A percentile compares a stretch with the other conserved stretches of the same genome.
Evolutionary conservation across 2,113 vertebrate species (phyloP).

Genomic region (Lonchura striata): DNA sequence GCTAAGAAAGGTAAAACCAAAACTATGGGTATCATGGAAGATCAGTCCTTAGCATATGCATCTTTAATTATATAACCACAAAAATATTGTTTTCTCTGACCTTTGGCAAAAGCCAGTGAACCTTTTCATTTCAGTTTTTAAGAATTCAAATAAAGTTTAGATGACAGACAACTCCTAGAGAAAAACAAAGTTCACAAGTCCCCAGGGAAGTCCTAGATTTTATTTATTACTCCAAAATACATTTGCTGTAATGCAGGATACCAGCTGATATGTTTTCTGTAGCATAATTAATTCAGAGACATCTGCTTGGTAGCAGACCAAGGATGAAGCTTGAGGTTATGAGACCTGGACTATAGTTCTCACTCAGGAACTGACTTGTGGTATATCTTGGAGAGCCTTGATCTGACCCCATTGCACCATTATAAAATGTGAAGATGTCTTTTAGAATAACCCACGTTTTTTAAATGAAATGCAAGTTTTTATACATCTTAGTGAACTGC

Average conservation of each 20-base stretch:
- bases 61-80: neutral
- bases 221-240: neutral
- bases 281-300: slow-evolving; percentile 4
- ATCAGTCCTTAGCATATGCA: neutral
- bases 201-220: neutral
- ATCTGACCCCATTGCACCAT: neutral
- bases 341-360: neutral
- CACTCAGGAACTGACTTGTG: neutral
- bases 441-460: neutral
- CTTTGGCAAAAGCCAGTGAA: neutral
- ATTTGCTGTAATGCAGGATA: neutral
- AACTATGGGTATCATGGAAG: neutral
- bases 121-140: neutral
- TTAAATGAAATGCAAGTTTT: neutral
- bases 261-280: neutral
- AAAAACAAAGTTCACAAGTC: neutral
- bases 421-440: neutral
- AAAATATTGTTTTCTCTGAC: neutral
- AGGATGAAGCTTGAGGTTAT: neutral
- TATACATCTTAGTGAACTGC: neutral
- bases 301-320: neutral
- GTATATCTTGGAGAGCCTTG: neutral
- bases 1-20: neutral
- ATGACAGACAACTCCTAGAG: neutral
- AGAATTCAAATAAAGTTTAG: neutral